Evolutionary conservation across 2,113 vertebrate genomes (phyloP).

Genomic region (Azemiops feae): DNA sequence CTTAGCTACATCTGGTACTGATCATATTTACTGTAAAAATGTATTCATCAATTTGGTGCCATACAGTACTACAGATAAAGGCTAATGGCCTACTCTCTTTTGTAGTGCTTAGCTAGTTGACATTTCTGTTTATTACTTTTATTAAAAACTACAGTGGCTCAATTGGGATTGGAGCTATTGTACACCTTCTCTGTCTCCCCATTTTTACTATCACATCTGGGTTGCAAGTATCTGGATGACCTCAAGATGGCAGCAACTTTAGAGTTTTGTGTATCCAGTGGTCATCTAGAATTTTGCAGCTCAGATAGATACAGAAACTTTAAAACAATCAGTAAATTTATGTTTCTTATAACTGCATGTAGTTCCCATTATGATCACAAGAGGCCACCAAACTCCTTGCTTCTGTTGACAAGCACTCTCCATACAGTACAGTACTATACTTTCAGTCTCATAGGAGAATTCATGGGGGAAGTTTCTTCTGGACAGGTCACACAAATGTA

Average conservation of each 20-base stretch:
- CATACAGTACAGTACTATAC: background rate
- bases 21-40: too few species aligned
- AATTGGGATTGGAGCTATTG: background rate
- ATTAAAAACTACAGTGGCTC: background rate
- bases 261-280: background rate
- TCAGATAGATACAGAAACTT: background rate
- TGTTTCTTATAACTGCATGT: background rate
- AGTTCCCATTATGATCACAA: background rate
- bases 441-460: background rate
- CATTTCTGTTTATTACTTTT: background rate
- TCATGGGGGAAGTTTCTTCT: background rate
- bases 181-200: background rate
- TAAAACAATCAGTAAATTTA: background rate
- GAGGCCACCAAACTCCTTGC: constrained; percentile 1
- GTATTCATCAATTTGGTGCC: too few species aligned
- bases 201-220: background rate
- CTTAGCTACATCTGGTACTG: too few species aligned
- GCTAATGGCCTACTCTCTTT: background rate
- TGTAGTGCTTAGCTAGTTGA: background rate
- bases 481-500: background rate
- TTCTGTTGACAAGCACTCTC: background rate
- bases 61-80: too few species aligned
- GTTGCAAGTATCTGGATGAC: background rate
- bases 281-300: background rate
- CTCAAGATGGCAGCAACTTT: background rate